These are phyloP conservation scores for Siderastrea radians DNA, from an alignment of 92 coral and sea anemone genomes.

Conservation along the genomic window DNA sequence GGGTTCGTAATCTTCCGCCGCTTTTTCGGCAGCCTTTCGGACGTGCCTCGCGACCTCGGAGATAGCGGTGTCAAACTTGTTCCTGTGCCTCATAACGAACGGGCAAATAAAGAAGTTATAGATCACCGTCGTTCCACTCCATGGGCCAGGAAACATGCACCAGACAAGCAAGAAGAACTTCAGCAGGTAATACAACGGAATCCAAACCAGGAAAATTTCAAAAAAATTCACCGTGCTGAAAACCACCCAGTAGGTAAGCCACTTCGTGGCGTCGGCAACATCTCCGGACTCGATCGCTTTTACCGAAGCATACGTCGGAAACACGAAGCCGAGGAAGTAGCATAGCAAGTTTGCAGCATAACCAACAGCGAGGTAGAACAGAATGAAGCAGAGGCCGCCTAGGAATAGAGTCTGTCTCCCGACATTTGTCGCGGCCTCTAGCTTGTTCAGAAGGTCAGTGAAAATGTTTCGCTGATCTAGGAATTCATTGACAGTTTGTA, in stretches of 20 bases:
- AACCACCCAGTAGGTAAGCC: conserved; percentile 96
- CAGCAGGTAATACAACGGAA: conserved; percentile 89
- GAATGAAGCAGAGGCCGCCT: conserved; percentile 69
- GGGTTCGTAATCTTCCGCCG: conserved; percentile 70
- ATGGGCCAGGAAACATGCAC: conserved; percentile 95
- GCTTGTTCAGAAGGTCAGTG: conserved; percentile 73
- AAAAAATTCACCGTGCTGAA: conserved; percentile 86
- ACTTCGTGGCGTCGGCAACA: conserved; percentile 70
- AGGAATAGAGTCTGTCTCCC: conserved; percentile 79
- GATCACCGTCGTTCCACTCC: conserved; percentile 84
- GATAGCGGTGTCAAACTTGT: conserved; percentile 81
- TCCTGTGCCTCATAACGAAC: conserved; percentile 87
- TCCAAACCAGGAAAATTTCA: conserved; percentile 89
- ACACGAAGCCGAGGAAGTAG: conserved; percentile 81
- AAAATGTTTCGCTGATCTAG: conserved; percentile 75
- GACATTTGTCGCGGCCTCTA: conserved; percentile 83
- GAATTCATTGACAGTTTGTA: conserved; percentile 42
- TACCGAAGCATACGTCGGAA: conserved; percentile 93
- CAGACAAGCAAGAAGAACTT: conserved; percentile 89
- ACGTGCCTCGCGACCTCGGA: conserved; percentile 83
- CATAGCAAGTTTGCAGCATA: conserved; percentile 90
- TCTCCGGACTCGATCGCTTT: conserved; percentile 83
- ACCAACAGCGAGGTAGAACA: conserved; percentile 90
- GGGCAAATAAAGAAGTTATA: conserved; percentile 86
- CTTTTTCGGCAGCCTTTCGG: conserved; percentile 77